Evolutionary conservation across 2,797 vertebrate species (phyloP), one percentile per base, ranked within the genome.

Genomic region (Vespertilio murinus): DNA sequence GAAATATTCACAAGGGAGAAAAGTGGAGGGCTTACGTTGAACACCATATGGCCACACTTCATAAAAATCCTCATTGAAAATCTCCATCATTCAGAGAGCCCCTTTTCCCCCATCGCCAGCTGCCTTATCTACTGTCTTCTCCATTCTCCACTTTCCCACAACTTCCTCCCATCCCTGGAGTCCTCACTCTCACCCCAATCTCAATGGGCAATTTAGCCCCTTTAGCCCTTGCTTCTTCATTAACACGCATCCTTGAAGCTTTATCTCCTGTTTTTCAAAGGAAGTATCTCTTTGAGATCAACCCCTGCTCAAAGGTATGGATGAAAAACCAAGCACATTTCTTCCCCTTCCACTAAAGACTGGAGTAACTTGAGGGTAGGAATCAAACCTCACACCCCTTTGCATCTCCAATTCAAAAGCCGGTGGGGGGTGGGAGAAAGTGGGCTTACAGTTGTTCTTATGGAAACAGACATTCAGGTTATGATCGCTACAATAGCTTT

Each of bases 21-120:
- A 49, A 79, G 40, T 52, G 9, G 45, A 90, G n/a, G 70, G 52
- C 13, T 95, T 71, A 61, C 67, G 59, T 0, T 52, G 56, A 79
- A 61, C 9, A 74, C 42, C 16, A 42, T 35, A 56, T 3, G 54
- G 47, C 35, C 78, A 94, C 81, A 90, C 38, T 75, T 85, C 88
- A 78, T 70, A 75, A 73, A 94, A 81, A 52, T 52, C 42, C 35
- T 77, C 80, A 67, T 9, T 70, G n/a, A 82, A 87, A 95, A 70
- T 92, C 30, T 33, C 64, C 12, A 12, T 86, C 38, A 25, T n/a
- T 78, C 52, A 67, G 28, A 90, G 81, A 88, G 33, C 2, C 23
- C 2, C 23, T 35, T 73, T 59, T 47, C 30, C 91, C 28, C 22
- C 25, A 16, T 64, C 33, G 12, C 38, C 33, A 73, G 59, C 38